Base-by-base conservation (phyloP, 53 echinoderm and acorn worm genomes). In the Paracentrotus lividus region DNA sequence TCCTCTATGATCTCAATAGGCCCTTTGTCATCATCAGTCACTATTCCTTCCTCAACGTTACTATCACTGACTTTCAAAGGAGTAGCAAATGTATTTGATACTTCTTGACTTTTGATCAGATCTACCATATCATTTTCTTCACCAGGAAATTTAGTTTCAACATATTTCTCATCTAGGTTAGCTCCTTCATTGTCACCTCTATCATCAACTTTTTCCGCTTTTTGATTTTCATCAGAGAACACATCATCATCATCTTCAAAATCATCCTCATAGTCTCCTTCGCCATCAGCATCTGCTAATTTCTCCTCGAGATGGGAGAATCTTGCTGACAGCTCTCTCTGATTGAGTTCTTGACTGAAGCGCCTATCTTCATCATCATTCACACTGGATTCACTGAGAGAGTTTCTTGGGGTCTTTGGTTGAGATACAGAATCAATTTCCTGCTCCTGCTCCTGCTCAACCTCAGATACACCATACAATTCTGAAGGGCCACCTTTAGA, bases 401-500 rank as follows among this genome's bases (percentile, higher is more conserved):
- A 90, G 52, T 90, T 90, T 90, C 90, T 90, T 29, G 90, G 90
- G 29, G 90, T 90, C 49, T 69, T 90, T 15, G 90, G 90, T 15
- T 29, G 75, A 29, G 86, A 85, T 15, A 72, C 87, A 86, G 40
- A 29, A 34, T 94, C 92, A n/a, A n/a, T n/a, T 49, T 86, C 69
- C 40, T 64, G 72, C 15, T 68, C 57, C 20, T 84, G 36, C 52
- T 85, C 92, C 15, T 85, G 27, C 20, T 85, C 42, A n/a, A n/a
- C n/a, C 26, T 47, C 26, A 4, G 47, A 45, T 4, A 47, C 47
- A 14, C 47, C 81, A 45, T 47, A 47, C 26, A 49, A 47, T 47
- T 81, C 49, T 24, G 31, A 8, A 9, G n/a, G 26, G 9, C 23
- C n/a, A 45, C 45, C n/a, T 45, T 9, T 27, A 49, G 81, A n/a